A percentile compares a stretch with the other conserved stretches of the same genome.
Conservation (phyloP, 2,888 invertebrate species). For the Brachyopa scutellaris region DNA sequence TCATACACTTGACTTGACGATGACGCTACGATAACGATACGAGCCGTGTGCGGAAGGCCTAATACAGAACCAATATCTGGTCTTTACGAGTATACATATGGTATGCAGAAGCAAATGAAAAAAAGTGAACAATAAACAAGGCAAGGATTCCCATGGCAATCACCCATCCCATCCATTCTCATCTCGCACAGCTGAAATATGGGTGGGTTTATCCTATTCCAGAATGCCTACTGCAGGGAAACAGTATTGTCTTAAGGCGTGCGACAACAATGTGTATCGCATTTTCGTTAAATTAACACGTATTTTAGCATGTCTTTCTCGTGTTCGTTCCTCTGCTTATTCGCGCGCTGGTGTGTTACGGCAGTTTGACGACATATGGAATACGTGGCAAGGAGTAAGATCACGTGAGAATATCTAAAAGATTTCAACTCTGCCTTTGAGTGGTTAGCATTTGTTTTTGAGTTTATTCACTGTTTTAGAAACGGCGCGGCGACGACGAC, state of each 20-base stretch:
- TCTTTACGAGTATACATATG: too few relatives aligned
- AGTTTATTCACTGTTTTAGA: conserved; percentile 13
- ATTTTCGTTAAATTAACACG: conserved; percentile 54
- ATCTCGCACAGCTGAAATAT: background rate
- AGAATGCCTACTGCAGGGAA: background rate
- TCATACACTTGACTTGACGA: too few relatives aligned
- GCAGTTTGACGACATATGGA: conserved; percentile 31
- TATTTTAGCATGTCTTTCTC: conserved; percentile 44
- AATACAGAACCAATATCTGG: too few relatives aligned
- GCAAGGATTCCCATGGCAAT: background rate
- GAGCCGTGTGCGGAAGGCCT: too few relatives aligned
- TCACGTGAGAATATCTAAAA: background rate
- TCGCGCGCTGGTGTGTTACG: background rate
- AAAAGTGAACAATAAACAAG: conserved; percentile 14
- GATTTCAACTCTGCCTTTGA: conserved; percentile 8
- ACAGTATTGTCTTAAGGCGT: conserved; percentile 23
- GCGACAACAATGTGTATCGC: conserved; percentile 9
- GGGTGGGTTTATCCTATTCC: background rate
- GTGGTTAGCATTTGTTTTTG: conserved; percentile 25
- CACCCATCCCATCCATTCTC: background rate
- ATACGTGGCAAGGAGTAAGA: background rate
- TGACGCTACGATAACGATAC: too few relatives aligned
- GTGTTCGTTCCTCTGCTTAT: conserved; percentile 5
- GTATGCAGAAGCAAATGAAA: too few relatives aligned
- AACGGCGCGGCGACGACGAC: background rate